Evolutionary conservation across 2,797 vertebrate genomes (phyloP).

Genomic region (Graptemys geographica): DNA sequence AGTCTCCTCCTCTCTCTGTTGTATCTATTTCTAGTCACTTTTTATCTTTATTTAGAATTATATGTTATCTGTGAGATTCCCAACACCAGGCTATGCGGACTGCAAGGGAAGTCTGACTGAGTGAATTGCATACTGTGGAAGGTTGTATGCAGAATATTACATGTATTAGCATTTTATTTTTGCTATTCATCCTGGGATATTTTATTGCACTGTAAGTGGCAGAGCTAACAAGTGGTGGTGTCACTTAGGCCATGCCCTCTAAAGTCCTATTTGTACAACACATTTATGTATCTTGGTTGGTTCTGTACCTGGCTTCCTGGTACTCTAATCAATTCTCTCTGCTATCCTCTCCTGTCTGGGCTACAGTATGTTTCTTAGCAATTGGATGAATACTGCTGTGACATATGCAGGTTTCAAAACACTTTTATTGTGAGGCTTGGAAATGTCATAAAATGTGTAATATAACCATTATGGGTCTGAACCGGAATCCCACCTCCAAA

Average conservation of each 20-base stretch:
- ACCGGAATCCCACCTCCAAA: not conserved
- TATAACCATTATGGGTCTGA: not conserved
- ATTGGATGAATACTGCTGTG: constrained; percentile 26
- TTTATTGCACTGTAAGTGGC: not conserved
- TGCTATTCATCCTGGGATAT: not conserved
- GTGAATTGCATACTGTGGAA: not conserved
- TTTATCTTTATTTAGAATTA: constrained; percentile 28
- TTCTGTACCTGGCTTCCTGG: not conserved
- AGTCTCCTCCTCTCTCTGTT: not conserved
- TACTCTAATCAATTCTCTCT: not conserved
- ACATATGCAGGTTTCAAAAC: constrained; percentile 15
- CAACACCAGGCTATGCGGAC: not conserved
- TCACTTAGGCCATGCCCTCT: not conserved
- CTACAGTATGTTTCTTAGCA: not conserved
- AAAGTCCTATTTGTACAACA: not conserved
- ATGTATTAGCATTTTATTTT: not conserved
- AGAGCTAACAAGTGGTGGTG: not conserved
- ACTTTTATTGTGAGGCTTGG: constrained; percentile 50
- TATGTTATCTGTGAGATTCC: not conserved
- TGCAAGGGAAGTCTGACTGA: not conserved
- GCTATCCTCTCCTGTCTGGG: not conserved
- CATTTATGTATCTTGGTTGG: not conserved
- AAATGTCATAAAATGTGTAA: constrained; percentile 18
- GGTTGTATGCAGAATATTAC: rapidly evolving
- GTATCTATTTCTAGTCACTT: constrained; percentile 35